Percentiles rank a stretch among this genome's conserved stretches.
These are phyloP conservation scores for Nycticryphes semicollaris DNA, from an alignment of 2,113 vertebrate species.

Conservation along the genomic window DNA sequence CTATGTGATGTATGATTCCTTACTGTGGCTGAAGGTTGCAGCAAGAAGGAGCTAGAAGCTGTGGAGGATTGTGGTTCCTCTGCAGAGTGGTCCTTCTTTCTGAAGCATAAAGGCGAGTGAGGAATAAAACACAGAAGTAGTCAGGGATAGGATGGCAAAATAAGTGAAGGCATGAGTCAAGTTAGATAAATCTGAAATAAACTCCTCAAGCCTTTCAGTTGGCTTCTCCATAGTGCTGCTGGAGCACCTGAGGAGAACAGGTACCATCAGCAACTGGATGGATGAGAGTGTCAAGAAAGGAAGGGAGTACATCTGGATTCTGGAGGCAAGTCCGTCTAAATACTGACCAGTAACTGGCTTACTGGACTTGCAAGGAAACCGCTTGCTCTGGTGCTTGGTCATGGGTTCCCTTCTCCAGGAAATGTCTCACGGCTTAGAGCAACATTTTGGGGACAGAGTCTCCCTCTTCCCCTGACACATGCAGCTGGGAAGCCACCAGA, in stretches of 20 bases:
- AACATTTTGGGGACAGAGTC: background rate
- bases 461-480: background rate
- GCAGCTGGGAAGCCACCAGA: background rate
- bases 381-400: background rate
- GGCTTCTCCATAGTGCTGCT: background rate
- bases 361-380: background rate
- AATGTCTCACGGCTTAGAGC: background rate
- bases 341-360: background rate
- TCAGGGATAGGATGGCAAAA: background rate
- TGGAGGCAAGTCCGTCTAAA: background rate
- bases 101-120: background rate
- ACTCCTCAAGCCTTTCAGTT: background rate
- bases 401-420: background rate
- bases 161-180: background rate
- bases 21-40: background rate
- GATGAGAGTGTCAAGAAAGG: background rate
- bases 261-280: background rate
- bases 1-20: background rate
- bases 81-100: background rate
- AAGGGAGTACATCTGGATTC: background rate
- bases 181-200: background rate
- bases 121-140: background rate
- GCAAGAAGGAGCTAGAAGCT: background rate
- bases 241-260: background rate
- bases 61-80: background rate